These are phyloP conservation scores for Agrilus planipennis DNA, from an alignment of 1,140 invertebrate genomes.

Conservation along the genomic window DNA sequence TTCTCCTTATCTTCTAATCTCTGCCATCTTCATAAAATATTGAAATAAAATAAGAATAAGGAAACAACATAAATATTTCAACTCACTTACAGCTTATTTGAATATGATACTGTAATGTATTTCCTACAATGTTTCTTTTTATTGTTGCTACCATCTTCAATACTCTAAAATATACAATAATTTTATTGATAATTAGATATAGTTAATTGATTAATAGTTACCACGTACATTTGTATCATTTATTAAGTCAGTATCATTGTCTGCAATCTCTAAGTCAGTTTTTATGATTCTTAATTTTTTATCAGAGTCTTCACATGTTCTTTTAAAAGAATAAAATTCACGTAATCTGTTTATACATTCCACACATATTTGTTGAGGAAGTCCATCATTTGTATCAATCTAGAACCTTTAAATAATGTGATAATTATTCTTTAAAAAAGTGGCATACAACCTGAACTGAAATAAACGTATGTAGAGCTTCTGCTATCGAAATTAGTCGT, in stretches of 20 bases:
- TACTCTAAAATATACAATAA: neutral
- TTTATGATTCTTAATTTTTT: conserved; percentile 10
- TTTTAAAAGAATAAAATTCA: conserved; percentile 16
- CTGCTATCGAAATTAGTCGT: conserved; percentile 6
- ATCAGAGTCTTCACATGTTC: conserved; percentile 21
- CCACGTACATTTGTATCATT: neutral
- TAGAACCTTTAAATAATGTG: conserved; percentile 10
- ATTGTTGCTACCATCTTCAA: conserved; percentile 7
- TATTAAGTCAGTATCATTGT: neutral
- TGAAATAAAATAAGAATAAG: too few relatives aligned
- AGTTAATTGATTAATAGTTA: neutral
- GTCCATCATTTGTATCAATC: conserved; percentile 19
- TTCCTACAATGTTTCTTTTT: neutral
- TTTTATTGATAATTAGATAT: neutral
- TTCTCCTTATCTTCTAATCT: too few relatives aligned
- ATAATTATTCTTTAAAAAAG: neutral
- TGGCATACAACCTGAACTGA: conserved; percentile 12
- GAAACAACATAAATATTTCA: too few relatives aligned
- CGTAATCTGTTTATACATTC: conserved; percentile 18
- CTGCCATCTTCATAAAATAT: too few relatives aligned
- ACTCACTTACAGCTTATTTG: too few relatives aligned
- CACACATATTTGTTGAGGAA: conserved; percentile 21
- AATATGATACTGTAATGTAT: neutral
- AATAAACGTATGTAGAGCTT: conserved; percentile 14
- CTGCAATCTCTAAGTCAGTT: neutral